Conservation (phyloP, 2,797 vertebrate species). For the Siniperca scherzeri region DNA sequence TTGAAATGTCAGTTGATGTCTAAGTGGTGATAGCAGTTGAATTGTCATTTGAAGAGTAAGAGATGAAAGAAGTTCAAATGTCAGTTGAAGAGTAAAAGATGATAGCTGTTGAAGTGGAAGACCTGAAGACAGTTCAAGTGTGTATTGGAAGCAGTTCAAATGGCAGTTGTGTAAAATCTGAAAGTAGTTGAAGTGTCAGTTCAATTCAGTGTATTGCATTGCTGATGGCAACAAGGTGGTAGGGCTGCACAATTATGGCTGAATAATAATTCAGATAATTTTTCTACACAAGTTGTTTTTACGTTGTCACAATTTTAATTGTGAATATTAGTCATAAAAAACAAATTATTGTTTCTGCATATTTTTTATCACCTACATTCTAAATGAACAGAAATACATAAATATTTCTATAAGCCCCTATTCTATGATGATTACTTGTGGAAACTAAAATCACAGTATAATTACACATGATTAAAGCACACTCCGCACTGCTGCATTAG, state of each 20-base stretch:
- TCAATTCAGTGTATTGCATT: not conserved
- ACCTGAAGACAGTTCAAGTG: not conserved
- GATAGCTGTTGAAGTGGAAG: not conserved
- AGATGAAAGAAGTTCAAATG: not conserved
- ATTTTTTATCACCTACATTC: not conserved
- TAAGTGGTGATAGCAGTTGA: not conserved
- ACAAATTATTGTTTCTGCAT: not conserved
- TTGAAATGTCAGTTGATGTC: not conserved
- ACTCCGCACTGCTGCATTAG: not conserved
- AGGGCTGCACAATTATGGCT: not conserved
- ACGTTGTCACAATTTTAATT: no score
- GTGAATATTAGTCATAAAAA: not conserved
- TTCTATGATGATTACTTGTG: conserved; percentile 3
- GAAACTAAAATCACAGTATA: conserved; percentile 12
- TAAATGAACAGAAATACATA: not conserved
- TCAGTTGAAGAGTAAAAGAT: not conserved
- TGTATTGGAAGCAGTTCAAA: not conserved
- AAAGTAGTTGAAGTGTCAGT: not conserved
- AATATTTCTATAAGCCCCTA: not conserved
- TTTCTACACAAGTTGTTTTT: not conserved
- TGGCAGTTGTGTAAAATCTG: no score
- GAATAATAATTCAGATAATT: not conserved
- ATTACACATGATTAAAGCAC: conserved; percentile 7
- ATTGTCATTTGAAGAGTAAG: not conserved
- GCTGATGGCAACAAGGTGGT: no score